phyloP scores from a whole-genome alignment of 2,888 invertebrate genomes.

The Rhorus exstirpatorius region DNA sequence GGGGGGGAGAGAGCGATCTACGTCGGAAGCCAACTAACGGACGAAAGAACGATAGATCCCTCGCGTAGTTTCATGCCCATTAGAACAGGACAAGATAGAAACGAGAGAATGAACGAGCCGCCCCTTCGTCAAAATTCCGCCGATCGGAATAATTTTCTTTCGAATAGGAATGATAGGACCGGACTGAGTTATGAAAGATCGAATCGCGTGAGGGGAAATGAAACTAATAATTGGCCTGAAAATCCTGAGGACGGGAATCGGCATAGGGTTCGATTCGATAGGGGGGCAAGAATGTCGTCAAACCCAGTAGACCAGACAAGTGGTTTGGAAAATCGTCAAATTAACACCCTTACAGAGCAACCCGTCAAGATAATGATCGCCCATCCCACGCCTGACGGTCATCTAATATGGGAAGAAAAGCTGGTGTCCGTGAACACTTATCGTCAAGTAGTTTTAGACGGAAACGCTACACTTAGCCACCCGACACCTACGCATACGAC shows the following conservation, averaged over 20 bases:
- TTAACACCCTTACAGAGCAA: background rate
- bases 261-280: background rate
- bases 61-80: background rate
- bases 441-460: background rate
- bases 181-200: background rate
- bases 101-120: background rate
- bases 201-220: background rate
- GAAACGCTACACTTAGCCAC: background rate
- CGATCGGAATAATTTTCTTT: background rate
- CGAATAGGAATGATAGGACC: too few species aligned
- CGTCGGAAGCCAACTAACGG: background rate
- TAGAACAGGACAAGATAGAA: too few species aligned
- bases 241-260: slow-evolving; percentile 1
- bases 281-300: background rate
- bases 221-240: background rate
- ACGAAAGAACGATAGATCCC: too few species aligned
- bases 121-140: background rate
- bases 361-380: background rate
- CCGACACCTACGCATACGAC: background rate
- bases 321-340: too few species aligned
- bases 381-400: background rate
- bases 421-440: slow-evolving; percentile 3
- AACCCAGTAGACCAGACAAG: too few species aligned
- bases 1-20: background rate
- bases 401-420: slow-evolving; percentile 1